A percentile compares a stretch with the other conserved stretches of the same genome.
These are phyloP conservation scores for Darwinula stevensoni DNA, from an alignment of 2,888 invertebrate genomes.

Conservation along the genomic window DNA sequence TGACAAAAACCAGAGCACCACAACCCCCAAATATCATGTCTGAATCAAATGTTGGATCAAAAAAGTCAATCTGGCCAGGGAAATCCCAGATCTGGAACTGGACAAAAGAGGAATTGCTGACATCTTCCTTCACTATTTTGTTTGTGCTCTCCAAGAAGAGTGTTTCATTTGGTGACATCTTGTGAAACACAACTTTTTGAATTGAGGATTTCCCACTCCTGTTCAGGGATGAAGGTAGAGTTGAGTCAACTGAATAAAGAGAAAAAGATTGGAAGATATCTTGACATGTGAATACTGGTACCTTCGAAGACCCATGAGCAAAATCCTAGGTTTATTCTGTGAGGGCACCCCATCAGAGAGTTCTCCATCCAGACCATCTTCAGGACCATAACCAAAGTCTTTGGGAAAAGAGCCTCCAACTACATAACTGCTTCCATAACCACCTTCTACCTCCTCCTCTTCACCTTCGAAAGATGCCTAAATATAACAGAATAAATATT, in stretches of 20 bases:
- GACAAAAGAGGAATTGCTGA: slow-evolving; percentile 87
- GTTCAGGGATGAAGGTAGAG: slow-evolving; percentile 7
- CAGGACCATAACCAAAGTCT: slow-evolving; percentile 68
- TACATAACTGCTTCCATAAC: slow-evolving; percentile 12
- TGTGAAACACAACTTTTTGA: slow-evolving; percentile 99
- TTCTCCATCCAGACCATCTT: slow-evolving; percentile 34
- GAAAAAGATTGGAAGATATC: slow-evolving; percentile 1
- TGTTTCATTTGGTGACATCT: slow-evolving; percentile 99
- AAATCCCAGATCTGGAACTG: slow-evolving; percentile 99
- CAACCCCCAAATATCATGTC: slow-evolving; percentile 90
- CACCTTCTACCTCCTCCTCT: not conserved
- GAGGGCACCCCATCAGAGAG: too few relatives aligned
- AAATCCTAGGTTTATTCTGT: slow-evolving; percentile 73
- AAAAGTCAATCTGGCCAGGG: slow-evolving; percentile 94
- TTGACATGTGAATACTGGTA: too few relatives aligned
- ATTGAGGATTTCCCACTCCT: slow-evolving; percentile 98
- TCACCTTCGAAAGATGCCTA: not conserved
- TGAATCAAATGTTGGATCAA: slow-evolving; percentile 81
- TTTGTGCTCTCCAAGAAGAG: slow-evolving; percentile 92
- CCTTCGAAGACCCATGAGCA: slow-evolving; percentile 80
- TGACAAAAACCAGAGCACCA: slow-evolving; percentile 92
- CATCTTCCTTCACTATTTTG: slow-evolving; percentile 92
- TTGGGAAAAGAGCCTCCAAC: slow-evolving; percentile 49
- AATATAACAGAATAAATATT: too few relatives aligned
- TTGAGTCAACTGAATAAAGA: too few relatives aligned